These are phyloP conservation scores for Dendrocincla fuliginosa DNA, from an alignment of 2,797 vertebrate genomes.

Conservation along the genomic window DNA sequence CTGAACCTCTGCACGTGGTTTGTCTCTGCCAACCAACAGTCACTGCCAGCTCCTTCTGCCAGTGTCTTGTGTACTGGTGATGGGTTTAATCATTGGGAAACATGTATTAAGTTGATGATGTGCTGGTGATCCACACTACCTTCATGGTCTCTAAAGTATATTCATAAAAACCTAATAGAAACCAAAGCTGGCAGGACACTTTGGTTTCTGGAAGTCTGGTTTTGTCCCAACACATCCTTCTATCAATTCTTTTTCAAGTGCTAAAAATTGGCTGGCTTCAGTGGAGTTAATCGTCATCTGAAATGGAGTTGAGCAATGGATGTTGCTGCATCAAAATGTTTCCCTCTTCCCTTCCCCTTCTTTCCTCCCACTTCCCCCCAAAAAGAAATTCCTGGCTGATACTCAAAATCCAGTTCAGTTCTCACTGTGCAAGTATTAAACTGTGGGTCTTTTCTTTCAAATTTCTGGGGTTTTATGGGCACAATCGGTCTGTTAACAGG, in stretches of 20 bases:
- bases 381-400: constrained; percentile 56
- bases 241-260: background rate
- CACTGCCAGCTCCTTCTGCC: background rate
- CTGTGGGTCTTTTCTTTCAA: constrained; percentile 64
- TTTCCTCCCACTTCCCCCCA: background rate
- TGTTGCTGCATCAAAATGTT: constrained; percentile 50
- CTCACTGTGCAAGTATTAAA: constrained; percentile 47
- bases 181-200: background rate
- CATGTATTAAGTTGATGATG: background rate
- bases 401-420: constrained; percentile 14
- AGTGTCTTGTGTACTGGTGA: background rate
- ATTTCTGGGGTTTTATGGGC: constrained; percentile 58
- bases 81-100: background rate
- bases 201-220: background rate
- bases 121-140: background rate
- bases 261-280: background rate
- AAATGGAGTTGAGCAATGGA: constrained; percentile 28
- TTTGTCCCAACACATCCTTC: background rate
- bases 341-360: constrained; percentile 11
- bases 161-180: background rate
- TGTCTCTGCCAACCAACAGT: background rate
- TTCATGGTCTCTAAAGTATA: background rate
- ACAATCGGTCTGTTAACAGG: constrained; percentile 63
- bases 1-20: background rate
- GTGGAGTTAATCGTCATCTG: constrained; percentile 28